Conservation (phyloP, 2,113 vertebrate species). For the Madoqua kirkii region DNA sequence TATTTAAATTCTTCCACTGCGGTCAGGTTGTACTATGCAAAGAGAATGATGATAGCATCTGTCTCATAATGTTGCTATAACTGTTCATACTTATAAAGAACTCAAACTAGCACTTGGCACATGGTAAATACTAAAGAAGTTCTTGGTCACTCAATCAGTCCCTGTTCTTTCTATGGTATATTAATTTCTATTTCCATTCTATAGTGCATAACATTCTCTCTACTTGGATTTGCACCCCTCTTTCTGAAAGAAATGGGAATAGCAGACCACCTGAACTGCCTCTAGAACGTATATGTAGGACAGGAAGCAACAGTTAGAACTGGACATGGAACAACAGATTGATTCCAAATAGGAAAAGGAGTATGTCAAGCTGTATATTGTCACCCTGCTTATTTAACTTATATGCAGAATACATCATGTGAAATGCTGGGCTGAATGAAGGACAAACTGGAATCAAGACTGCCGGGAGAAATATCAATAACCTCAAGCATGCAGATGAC, state of each 20-base stretch:
- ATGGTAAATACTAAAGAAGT: not conserved
- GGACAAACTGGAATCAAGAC: not conserved
- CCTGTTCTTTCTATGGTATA: not conserved
- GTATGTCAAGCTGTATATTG: not conserved
- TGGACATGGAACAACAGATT: not conserved
- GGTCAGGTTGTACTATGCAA: not conserved
- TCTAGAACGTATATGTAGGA: not conserved
- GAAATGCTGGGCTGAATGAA: not conserved
- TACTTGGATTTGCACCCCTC: not conserved
- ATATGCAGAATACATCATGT: not conserved
- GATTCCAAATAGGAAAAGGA: not conserved
- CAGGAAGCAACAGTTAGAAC: not conserved
- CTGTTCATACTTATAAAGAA: not conserved
- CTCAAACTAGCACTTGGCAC: not conserved
- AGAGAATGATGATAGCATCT: not conserved
- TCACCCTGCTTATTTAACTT: not conserved
- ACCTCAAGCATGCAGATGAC: not conserved
- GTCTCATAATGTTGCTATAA: not conserved
- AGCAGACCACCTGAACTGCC: not conserved
- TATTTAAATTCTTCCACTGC: not conserved
- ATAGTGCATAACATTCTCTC: not conserved
- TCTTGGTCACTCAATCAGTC: not conserved
- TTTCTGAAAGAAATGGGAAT: not conserved
- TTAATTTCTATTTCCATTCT: not conserved
- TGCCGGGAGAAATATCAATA: not conserved